These are phyloP conservation scores for Hydrotaea diabolus DNA, from an alignment of 2,888 invertebrate species.

Conservation along the genomic window DNA sequence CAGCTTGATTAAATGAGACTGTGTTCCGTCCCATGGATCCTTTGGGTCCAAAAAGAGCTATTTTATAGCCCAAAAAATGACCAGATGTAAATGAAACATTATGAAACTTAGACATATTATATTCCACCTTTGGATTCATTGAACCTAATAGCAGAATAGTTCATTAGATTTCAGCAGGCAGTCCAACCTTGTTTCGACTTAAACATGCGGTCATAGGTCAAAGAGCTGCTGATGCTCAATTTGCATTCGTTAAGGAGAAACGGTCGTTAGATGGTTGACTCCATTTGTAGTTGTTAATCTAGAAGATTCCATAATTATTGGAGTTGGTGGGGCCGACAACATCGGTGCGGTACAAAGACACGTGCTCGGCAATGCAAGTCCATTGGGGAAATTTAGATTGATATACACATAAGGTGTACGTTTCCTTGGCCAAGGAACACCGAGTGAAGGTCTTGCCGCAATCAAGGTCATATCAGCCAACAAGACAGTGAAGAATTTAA, in stretches of 20 bases:
- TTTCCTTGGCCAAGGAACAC: conserved; percentile 73
- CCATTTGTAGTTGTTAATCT: conserved; percentile 73
- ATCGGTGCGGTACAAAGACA: conserved; percentile 78
- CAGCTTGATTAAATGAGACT: too few species aligned
- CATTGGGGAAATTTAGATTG: conserved; percentile 71
- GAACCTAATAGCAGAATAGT: too few species aligned
- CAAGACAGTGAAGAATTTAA: conserved; percentile 50
- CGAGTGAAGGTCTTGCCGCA: conserved; percentile 70
- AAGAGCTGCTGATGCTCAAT: conserved; percentile 71
- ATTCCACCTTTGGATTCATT: too few species aligned
- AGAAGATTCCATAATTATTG: conserved; percentile 79
- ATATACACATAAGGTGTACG: conserved; percentile 73
- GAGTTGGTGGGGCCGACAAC: conserved; percentile 80
- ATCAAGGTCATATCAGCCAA: conserved; percentile 47
- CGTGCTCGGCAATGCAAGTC: conserved; percentile 75
- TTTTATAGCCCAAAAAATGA: too few species aligned
- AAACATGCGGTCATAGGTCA: conserved; percentile 74
- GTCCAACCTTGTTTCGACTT: conserved; percentile 75
- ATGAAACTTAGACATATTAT: too few species aligned
- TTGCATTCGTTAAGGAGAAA: conserved; percentile 74
- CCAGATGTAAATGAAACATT: too few species aligned
- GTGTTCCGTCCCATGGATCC: too few species aligned
- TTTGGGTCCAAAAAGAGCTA: too few species aligned
- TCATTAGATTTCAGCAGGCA: conserved; percentile 77
- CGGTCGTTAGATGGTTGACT: conserved; percentile 72